A percentile compares a stretch with the other conserved stretches of the same genome.
phyloP scores from a whole-genome alignment of 2,888 invertebrate species.

The Limenitis camilla region DNA sequence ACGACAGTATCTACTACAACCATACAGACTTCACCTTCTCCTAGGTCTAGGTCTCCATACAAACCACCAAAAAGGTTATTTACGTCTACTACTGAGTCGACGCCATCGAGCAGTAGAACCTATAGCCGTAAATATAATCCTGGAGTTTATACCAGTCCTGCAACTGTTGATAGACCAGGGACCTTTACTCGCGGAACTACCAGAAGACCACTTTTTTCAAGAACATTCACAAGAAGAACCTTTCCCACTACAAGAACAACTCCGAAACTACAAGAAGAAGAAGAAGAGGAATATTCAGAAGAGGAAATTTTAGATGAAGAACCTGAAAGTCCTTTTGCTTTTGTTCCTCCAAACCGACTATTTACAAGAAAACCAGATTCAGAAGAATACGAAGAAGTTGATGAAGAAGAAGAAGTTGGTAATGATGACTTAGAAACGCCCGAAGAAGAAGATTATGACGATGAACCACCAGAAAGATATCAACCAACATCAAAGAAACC shows the following conservation, averaged over 20 bases:
- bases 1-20: slow-evolving; percentile 50
- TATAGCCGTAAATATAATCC: slow-evolving; percentile 68
- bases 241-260: slow-evolving; percentile 61
- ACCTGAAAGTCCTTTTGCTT: slow-evolving; percentile 54
- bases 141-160: slow-evolving; percentile 64
- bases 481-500: slow-evolving; percentile 48
- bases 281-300: slow-evolving; percentile 55
- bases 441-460: slow-evolving; percentile 41
- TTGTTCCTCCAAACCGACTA: slow-evolving; percentile 61
- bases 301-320: slow-evolving; percentile 52
- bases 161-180: slow-evolving; percentile 48
- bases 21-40: slow-evolving; percentile 34
- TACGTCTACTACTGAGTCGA: slow-evolving; percentile 59
- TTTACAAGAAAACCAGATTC: slow-evolving; percentile 56
- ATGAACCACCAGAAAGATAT: slow-evolving; percentile 33
- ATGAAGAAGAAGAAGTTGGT: slow-evolving; percentile 28
- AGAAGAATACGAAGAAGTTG: slow-evolving; percentile 35
- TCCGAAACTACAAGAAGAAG: slow-evolving; percentile 43
- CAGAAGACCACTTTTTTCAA: slow-evolving; percentile 51
- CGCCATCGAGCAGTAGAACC: slow-evolving; percentile 53
- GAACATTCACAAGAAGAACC: slow-evolving; percentile 55
- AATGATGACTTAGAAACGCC: slow-evolving; percentile 32
- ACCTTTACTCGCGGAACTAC: slow-evolving; percentile 44
- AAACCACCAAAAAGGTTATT: slow-evolving; percentile 56
- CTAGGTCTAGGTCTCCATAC: slow-evolving; percentile 54